These are phyloP conservation scores for Rhabdornis inornatus DNA, from an alignment of 2,113 vertebrate species.

Conservation along the genomic window DNA sequence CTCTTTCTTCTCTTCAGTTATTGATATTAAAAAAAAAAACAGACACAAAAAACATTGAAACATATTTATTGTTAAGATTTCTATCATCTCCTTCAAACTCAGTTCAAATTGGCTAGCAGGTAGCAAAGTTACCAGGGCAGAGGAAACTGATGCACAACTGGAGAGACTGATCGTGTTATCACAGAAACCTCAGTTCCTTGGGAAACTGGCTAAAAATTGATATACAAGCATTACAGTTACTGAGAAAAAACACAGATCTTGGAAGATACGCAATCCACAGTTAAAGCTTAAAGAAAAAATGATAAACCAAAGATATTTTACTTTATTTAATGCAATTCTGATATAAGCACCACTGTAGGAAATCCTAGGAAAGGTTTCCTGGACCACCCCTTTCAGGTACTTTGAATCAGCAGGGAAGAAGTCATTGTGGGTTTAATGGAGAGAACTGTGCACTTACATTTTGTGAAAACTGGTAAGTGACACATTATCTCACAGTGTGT, in stretches of 20 bases:
- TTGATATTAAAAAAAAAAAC: not conserved
- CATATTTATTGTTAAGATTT: not conserved
- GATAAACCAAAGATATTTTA: not conserved
- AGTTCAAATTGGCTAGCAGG: not conserved
- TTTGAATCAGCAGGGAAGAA: not conserved
- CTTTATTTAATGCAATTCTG: not conserved
- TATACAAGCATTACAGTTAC: not conserved
- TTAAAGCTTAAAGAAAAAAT: not conserved
- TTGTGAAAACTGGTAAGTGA: not conserved
- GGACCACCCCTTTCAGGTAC: not conserved
- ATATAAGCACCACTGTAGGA: not conserved
- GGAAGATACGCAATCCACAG: not conserved
- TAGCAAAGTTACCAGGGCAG: not conserved
- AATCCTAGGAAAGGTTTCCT: not conserved
- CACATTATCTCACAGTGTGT: not conserved
- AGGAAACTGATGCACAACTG: not conserved
- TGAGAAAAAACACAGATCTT: not conserved
- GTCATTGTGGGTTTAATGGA: not conserved
- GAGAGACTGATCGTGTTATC: not conserved
- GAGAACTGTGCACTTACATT: not conserved
- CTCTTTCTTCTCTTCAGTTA: not conserved
- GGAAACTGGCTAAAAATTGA: not conserved
- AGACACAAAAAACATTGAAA: no score
- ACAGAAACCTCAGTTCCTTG: not conserved
- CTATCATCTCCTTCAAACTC: not conserved